A percentile compares a stretch with the other conserved stretches of the same genome.
Conservation (phyloP, 2,888 invertebrate species). For the Eudasyphora cyanicolor region DNA sequence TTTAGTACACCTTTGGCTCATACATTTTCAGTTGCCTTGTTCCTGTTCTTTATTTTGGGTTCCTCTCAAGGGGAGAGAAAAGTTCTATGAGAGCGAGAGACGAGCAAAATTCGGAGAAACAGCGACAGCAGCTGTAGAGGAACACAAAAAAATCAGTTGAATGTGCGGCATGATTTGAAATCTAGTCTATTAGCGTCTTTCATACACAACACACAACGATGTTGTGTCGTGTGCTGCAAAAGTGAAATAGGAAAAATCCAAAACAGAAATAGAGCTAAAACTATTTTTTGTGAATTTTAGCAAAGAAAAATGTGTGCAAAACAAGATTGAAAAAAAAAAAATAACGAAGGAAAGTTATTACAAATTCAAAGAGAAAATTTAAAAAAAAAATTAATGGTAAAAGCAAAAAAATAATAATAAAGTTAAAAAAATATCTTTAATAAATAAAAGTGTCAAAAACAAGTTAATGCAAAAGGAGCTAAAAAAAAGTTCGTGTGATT, state of each 20-base stretch:
- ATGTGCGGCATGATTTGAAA: conserved; percentile 66
- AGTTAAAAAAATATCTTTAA: not conserved
- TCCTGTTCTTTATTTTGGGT: too few species aligned
- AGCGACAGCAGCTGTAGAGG: not conserved
- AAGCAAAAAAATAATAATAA: too few species aligned
- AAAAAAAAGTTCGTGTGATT: not conserved
- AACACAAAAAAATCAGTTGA: conserved; percentile 57
- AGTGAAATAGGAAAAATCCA: conserved; percentile 39
- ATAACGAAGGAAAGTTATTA: not conserved
- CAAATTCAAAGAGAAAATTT: conserved; percentile 7
- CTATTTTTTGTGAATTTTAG: not conserved
- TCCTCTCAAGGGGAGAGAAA: not conserved
- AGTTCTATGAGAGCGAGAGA: not conserved
- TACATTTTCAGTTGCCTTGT: conserved; percentile 28
- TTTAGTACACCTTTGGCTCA: conserved; percentile 57
- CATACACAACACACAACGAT: conserved; percentile 66
- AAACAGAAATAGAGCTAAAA: not conserved
- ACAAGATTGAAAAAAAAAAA: conserved; percentile 4
- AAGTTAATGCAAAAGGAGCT: not conserved
- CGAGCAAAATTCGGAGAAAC: conserved; percentile 20
- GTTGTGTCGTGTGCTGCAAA: conserved; percentile 65
- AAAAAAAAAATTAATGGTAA: conserved; percentile 23
- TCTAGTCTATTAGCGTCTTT: conserved; percentile 67
- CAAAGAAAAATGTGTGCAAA: conserved; percentile 19
- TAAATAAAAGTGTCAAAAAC: not conserved